Percentiles rank a stretch among this genome's conserved stretches.
Conservation (phyloP, 35 echinoderm and acorn worm genomes). For the Diadema setosum region DNA sequence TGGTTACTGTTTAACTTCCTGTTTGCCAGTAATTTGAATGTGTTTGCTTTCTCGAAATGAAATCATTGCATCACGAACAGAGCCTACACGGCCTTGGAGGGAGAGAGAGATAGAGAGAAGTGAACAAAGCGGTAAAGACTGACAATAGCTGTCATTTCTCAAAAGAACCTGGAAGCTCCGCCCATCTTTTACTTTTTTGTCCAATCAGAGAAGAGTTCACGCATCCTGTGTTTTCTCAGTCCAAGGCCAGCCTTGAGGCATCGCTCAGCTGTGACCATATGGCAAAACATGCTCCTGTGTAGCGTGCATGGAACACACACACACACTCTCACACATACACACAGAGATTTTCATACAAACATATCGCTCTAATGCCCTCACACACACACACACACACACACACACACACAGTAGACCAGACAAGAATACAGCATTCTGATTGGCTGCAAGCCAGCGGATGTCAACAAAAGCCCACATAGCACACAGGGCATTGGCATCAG, state of each 20-base stretch:
- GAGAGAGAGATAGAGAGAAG: neutral
- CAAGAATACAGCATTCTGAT: neutral
- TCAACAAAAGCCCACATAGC: neutral
- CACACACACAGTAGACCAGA: neutral
- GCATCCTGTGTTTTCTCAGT: neutral
- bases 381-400: no score
- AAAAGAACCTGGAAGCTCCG: neutral
- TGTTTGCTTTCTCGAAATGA: no score
- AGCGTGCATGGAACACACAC: no score
- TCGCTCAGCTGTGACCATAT: neutral
- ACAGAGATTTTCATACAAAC: no score
- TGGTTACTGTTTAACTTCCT: no score
- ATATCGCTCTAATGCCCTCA: no score
- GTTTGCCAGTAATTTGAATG: no score
- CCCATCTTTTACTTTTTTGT: neutral
- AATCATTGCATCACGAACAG: no score
- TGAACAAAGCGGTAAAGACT: neutral
- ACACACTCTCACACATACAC: no score
- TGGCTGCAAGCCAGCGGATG: neutral
- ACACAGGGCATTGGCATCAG: constrained; percentile 17
- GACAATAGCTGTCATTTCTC: constrained; percentile 7
- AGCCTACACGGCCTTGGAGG: no score
- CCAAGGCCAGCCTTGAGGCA: constrained; percentile 8
- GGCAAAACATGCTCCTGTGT: no score
- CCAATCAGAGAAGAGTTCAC: neutral